A percentile compares a stretch with the other conserved stretches of the same genome.
These are phyloP conservation scores for Megathymus violae DNA, from an alignment of 1,140 invertebrate species.

Conservation along the genomic window DNA sequence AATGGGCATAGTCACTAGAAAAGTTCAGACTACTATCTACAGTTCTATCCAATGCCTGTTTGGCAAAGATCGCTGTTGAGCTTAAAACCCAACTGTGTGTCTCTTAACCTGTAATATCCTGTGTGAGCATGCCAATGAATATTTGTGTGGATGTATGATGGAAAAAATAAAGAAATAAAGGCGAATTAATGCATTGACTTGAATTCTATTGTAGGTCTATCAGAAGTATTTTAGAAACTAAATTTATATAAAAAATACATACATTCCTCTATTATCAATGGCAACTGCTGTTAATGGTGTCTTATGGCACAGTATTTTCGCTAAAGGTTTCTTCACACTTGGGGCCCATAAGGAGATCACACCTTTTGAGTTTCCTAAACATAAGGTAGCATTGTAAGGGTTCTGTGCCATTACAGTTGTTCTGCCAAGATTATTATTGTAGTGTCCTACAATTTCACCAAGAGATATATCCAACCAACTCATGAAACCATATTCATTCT, in stretches of 20 bases:
- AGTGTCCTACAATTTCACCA: slow-evolving; percentile 93
- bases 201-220: too few relatives aligned
- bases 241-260: slow-evolving; percentile 63
- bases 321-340: slow-evolving; percentile 92
- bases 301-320: slow-evolving; percentile 96
- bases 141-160: too few relatives aligned
- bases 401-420: slow-evolving; percentile 96
- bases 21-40: too few relatives aligned
- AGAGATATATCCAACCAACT: slow-evolving; percentile 97
- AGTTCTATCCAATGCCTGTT: too few relatives aligned
- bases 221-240: too few relatives aligned
- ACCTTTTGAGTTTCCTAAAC: slow-evolving; percentile 95
- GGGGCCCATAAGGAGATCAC: slow-evolving; percentile 98
- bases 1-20: too few relatives aligned
- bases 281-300: slow-evolving; percentile 91
- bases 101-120: too few relatives aligned
- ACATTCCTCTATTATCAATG: slow-evolving; percentile 93
- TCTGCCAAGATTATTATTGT: slow-evolving; percentile 89
- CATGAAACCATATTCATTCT: slow-evolving; percentile 93
- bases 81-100: too few relatives aligned
- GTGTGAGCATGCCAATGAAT: too few relatives aligned
- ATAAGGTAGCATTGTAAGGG: slow-evolving; percentile 96
- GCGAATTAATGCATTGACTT: too few relatives aligned
- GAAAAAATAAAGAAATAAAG: too few relatives aligned
- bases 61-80: too few relatives aligned